These are phyloP conservation scores for Apus apus DNA, from an alignment of 2,113 vertebrate genomes.

Conservation along the genomic window DNA sequence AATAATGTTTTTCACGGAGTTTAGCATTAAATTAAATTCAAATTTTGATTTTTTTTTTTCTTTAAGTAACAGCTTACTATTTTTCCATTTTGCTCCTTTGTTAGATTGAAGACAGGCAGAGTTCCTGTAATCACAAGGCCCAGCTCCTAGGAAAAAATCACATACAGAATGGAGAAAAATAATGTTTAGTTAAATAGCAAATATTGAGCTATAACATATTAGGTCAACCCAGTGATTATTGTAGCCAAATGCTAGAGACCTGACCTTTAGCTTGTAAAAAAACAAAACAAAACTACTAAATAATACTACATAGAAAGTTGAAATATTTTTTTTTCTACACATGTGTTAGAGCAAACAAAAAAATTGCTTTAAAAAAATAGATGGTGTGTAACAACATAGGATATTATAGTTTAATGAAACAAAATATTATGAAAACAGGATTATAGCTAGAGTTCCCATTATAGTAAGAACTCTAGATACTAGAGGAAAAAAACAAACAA, in stretches of 20 bases:
- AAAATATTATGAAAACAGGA: background rate
- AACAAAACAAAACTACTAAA: background rate
- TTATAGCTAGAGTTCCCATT: background rate
- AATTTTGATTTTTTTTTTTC: too few species aligned
- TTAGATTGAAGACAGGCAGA: conserved; percentile 92
- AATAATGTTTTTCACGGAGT: background rate
- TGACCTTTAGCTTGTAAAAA: background rate
- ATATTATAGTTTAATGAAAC: background rate
- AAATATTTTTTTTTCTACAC: background rate
- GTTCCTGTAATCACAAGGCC: conserved; percentile 93
- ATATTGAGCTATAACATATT: background rate
- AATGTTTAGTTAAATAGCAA: background rate
- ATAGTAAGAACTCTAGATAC: background rate
- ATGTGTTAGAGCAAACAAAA: background rate
- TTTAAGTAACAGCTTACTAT: conserved; percentile 53
- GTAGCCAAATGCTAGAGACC: background rate
- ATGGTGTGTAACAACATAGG: background rate
- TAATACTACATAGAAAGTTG: background rate
- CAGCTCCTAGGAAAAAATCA: conserved; percentile 80
- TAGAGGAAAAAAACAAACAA: too few species aligned
- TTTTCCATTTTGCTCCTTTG: conserved; percentile 75
- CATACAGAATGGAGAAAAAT: background rate
- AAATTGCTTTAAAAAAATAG: background rate
- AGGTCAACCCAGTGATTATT: background rate
- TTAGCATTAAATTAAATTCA: background rate